Evolutionary conservation across 2,797 vertebrate genomes (phyloP).

Genomic region (Crypturellus tataupa): DNA sequence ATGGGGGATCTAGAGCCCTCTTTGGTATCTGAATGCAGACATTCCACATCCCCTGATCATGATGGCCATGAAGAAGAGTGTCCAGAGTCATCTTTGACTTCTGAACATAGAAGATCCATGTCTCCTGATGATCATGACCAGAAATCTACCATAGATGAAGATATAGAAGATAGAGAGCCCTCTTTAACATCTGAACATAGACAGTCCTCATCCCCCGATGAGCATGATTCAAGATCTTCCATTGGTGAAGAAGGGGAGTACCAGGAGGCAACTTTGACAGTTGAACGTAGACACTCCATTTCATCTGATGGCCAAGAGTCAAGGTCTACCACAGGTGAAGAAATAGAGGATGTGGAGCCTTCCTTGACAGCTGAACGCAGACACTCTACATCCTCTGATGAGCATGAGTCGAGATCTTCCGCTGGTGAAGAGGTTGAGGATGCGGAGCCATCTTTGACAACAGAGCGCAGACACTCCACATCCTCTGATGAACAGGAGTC

Average conservation of each 20-base stretch:
- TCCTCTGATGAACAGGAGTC: slow-evolving; percentile 65
- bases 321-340: slow-evolving; percentile 45
- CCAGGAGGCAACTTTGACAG: slow-evolving; percentile 30
- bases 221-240: slow-evolving; percentile 64
- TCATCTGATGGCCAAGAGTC: slow-evolving; percentile 64
- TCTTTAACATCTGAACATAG: slow-evolving; percentile 37
- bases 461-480: neutral
- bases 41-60: slow-evolving; percentile 73
- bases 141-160: slow-evolving; percentile 55
- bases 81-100: slow-evolving; percentile 29
- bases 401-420: slow-evolving; percentile 43
- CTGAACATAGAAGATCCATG: slow-evolving; percentile 24
- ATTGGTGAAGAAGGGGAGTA: slow-evolving; percentile 57
- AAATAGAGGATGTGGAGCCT: slow-evolving; percentile 66
- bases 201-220: slow-evolving; percentile 45
- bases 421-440: slow-evolving; percentile 61
- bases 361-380: slow-evolving; percentile 77
- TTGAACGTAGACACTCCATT: slow-evolving; percentile 37
- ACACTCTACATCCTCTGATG: slow-evolving; percentile 79
- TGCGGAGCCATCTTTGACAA: neutral
- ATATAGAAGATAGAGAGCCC: slow-evolving; percentile 41
- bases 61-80: slow-evolving; percentile 59
- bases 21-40: slow-evolving; percentile 65
- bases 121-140: slow-evolving; percentile 54
- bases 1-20: slow-evolving; percentile 52